These are phyloP conservation scores for Colius striatus DNA, from an alignment of 2,113 vertebrate genomes.

Conservation along the genomic window DNA sequence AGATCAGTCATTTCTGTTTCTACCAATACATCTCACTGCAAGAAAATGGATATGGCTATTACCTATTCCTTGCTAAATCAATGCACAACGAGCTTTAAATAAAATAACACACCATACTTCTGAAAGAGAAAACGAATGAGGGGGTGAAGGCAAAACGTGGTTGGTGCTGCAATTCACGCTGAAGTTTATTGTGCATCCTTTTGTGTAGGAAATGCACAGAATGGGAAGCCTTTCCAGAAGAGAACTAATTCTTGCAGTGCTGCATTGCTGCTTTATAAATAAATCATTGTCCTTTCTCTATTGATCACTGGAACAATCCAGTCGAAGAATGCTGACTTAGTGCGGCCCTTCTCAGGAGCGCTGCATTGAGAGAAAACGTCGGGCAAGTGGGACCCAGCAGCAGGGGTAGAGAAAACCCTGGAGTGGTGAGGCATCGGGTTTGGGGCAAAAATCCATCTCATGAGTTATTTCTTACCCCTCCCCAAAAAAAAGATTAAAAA, in stretches of 20 bases:
- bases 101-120: background rate
- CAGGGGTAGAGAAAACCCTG: background rate
- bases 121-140: background rate
- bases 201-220: conserved; percentile 13
- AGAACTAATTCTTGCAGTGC: conserved; percentile 41
- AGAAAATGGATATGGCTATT: conserved; percentile 47
- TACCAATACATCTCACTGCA: background rate
- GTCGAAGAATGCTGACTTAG: conserved; percentile 59
- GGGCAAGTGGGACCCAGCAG: background rate
- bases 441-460: background rate
- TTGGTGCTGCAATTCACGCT: background rate
- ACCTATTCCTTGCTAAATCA: conserved; percentile 42
- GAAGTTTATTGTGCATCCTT: conserved; percentile 1
- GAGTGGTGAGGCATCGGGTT: background rate
- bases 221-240: background rate
- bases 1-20: conserved; percentile 37
- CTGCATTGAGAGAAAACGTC: background rate
- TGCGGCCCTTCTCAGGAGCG: background rate
- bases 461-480: background rate
- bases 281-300: conserved; percentile 66
- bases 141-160: background rate
- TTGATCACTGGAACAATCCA: conserved; percentile 57
- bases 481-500: background rate
- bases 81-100: conserved; percentile 21
- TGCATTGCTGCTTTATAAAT: conserved; percentile 70